Evolutionary conservation across 2,113 vertebrate species (phyloP).

Genomic region (Apodemus sylvaticus): DNA sequence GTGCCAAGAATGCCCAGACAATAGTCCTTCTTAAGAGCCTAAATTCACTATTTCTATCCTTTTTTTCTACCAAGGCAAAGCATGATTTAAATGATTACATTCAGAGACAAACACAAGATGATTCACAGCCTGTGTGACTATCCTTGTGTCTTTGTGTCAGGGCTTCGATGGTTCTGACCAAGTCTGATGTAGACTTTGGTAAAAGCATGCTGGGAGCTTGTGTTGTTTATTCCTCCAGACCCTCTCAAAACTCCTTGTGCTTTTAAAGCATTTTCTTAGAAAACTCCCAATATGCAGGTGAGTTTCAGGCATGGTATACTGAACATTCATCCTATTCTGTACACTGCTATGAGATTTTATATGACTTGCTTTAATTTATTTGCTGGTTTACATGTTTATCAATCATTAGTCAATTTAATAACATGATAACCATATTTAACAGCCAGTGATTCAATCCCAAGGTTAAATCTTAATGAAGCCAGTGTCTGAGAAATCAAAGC

Average conservation of each 20-base stretch:
- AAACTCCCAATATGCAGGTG: neutral
- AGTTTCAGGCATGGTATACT: neutral
- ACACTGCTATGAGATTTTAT: neutral
- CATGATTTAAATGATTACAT: neutral
- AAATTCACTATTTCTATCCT: neutral
- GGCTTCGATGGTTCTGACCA: neutral
- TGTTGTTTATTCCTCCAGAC: neutral
- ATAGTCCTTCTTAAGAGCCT: neutral
- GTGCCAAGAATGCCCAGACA: neutral
- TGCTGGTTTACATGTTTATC: neutral
- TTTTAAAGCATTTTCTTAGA: neutral
- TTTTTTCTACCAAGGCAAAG: neutral
- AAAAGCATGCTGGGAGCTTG: neutral
- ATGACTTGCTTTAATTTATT: constrained; percentile 6
- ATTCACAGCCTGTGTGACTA: neutral
- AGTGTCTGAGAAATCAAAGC: neutral
- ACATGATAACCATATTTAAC: neutral
- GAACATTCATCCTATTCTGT: neutral
- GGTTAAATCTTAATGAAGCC: neutral
- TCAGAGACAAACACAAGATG: neutral
- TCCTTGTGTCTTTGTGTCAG: neutral
- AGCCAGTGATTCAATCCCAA: neutral
- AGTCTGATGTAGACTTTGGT: neutral
- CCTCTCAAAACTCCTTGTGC: neutral
- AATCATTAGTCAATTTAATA: neutral